Percentiles rank a stretch among this genome's conserved stretches.
Evolutionary conservation across 2,797 vertebrate genomes (phyloP).

Genomic region (Florisuga fusca): DNA sequence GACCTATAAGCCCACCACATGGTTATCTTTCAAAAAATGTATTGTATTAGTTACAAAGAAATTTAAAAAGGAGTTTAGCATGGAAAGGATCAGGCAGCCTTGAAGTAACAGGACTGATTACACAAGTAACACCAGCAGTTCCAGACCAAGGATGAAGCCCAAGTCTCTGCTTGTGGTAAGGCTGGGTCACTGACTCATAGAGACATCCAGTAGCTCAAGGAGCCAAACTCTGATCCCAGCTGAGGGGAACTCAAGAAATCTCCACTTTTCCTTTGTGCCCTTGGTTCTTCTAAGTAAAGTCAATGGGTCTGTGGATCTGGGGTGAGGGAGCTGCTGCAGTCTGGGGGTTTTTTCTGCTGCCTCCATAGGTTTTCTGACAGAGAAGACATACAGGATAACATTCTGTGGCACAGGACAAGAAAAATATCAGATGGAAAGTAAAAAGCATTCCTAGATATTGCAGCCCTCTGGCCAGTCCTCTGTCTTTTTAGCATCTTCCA

Average conservation of each 20-base stretch:
- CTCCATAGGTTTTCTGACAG: neutral
- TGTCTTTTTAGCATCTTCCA: neutral
- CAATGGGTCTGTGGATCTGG: neutral
- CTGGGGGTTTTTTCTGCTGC: neutral
- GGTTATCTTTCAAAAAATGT: neutral
- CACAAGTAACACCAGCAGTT: neutral
- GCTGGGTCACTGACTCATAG: neutral
- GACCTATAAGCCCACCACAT: neutral
- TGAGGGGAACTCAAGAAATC: neutral
- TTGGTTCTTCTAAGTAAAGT: neutral
- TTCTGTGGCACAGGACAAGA: neutral
- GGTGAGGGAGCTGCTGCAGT: neutral
- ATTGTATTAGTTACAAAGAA: neutral
- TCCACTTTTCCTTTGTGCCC: neutral
- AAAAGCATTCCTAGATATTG: neutral
- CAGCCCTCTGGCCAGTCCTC: neutral
- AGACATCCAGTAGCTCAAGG: neutral
- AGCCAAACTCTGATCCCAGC: neutral
- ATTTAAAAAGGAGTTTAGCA: neutral
- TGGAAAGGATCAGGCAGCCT: neutral
- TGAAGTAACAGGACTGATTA: neutral
- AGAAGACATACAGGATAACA: neutral
- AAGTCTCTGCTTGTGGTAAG: neutral
- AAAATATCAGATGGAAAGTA: neutral
- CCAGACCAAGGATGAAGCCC: neutral